Evolutionary conservation across 2,888 invertebrate genomes (phyloP).

Genomic region (Diarsia rubi): DNA sequence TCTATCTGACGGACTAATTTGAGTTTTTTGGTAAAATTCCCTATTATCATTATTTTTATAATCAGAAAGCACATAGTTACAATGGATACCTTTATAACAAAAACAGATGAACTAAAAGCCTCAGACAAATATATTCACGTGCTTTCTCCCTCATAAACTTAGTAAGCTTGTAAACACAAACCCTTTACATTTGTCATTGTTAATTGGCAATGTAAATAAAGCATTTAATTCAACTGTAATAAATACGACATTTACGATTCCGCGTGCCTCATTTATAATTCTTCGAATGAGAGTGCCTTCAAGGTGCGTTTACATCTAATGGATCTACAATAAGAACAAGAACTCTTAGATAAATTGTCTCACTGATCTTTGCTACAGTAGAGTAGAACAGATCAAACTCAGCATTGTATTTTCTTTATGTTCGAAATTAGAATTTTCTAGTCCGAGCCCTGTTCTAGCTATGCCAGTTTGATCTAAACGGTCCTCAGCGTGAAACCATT

Average conservation of each 20-base stretch:
- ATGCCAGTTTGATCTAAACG: conserved; percentile 24
- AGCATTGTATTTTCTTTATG: neutral
- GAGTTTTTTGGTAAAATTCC: too few relatives aligned
- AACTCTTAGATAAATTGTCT: neutral
- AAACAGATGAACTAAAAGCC: neutral
- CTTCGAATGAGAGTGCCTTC: conserved; percentile 32
- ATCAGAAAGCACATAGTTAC: neutral
- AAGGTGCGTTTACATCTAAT: conserved; percentile 30
- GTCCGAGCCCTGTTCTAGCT: neutral
- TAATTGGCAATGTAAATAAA: conserved; percentile 58
- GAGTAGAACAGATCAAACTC: neutral
- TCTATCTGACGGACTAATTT: too few relatives aligned
- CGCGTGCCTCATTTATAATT: conserved; percentile 42
- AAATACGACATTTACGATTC: conserved; percentile 53
- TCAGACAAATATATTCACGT: conserved; percentile 1
- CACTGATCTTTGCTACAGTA: conserved; percentile 1
- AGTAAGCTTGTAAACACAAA: conserved; percentile 39
- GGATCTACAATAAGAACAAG: neutral
- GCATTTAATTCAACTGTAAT: conserved; percentile 47
- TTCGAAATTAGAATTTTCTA: neutral
- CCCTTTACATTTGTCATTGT: conserved; percentile 48
- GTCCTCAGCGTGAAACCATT: conserved; percentile 48
- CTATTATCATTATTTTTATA: neutral
- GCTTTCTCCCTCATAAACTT: conserved; percentile 47
- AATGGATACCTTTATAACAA: neutral